phyloP scores from a whole-genome alignment of 2,113 vertebrate genomes.

The Peromyscus californicus region DNA sequence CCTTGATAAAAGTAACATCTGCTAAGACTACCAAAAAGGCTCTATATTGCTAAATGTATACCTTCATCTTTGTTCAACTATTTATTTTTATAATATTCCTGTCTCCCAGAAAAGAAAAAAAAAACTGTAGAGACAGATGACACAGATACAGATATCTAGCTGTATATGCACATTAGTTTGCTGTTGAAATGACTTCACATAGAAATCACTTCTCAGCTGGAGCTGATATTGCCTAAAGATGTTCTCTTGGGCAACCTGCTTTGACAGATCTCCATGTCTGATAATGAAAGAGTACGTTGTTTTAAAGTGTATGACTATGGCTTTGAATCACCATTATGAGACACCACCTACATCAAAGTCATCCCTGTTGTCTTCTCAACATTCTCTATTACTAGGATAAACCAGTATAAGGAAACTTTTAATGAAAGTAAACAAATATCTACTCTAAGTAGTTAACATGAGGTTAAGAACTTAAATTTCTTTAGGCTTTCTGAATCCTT shows the following conservation, averaged over 20 bases:
- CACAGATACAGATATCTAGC: not conserved
- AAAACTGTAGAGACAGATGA: not conserved
- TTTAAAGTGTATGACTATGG: not conserved
- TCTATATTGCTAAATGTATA: not conserved
- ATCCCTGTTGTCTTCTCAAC: not conserved
- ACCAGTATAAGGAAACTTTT: not conserved
- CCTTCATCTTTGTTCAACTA: not conserved
- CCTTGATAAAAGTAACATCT: slow-evolving; percentile 41
- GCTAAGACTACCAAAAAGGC: not conserved
- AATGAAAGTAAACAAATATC: not conserved
- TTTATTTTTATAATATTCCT: slow-evolving; percentile 38
- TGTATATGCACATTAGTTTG: not conserved
- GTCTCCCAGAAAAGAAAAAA: not conserved
- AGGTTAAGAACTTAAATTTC: not conserved
- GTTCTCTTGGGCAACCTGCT: not conserved
- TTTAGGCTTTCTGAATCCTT: not conserved
- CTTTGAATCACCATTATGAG: not conserved
- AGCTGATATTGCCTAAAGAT: not conserved
- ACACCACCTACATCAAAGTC: not conserved
- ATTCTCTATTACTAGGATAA: not conserved
- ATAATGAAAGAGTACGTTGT: not conserved
- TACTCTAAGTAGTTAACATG: not conserved
- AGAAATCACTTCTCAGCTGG: not conserved
- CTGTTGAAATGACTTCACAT: not conserved
- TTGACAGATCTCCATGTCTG: not conserved